Conservation (phyloP, 2,797 vertebrate genomes). For the Typhlichthys subterraneus region DNA sequence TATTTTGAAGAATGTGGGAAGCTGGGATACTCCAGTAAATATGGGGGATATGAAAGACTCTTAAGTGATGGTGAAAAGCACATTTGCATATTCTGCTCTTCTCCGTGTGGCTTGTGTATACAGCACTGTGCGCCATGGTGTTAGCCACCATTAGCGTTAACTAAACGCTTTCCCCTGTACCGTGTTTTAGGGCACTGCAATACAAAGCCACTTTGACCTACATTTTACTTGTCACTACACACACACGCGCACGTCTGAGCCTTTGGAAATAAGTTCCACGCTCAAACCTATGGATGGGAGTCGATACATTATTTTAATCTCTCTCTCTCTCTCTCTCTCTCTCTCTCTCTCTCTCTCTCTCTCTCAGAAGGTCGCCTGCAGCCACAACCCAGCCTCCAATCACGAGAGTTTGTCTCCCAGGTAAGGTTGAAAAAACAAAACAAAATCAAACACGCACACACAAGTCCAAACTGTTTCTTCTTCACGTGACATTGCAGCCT, state of each 20-base stretch:
- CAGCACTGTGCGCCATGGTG: constrained; percentile 1
- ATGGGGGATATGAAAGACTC: constrained; percentile 22
- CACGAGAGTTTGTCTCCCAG: constrained; percentile 76
- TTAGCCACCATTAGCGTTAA: constrained; percentile 11
- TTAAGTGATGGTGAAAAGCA: constrained; percentile 11
- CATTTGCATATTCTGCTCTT: constrained; percentile 30
- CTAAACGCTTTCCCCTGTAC: constrained; percentile 9
- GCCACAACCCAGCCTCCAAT: constrained; percentile 68
- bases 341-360: constrained; percentile 7
- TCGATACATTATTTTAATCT: neutral
- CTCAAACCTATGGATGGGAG: no score
- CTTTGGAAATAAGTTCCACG: no score
- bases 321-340: neutral
- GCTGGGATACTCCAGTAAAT: neutral
- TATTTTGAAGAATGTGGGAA: neutral
- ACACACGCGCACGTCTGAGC: neutral
- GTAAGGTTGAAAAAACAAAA: constrained; percentile 41
- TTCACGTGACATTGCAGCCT: neutral
- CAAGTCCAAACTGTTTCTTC: neutral
- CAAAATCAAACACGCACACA: constrained; percentile 7
- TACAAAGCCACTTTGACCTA: constrained; percentile 45
- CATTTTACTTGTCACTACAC: constrained; percentile 32
- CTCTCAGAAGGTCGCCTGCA: constrained; percentile 70
- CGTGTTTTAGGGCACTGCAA: constrained; percentile 11
- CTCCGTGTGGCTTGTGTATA: constrained; percentile 6